Evolutionary conservation across 2,113 vertebrate species (phyloP).

Genomic region (Nansenia antarctica): DNA sequence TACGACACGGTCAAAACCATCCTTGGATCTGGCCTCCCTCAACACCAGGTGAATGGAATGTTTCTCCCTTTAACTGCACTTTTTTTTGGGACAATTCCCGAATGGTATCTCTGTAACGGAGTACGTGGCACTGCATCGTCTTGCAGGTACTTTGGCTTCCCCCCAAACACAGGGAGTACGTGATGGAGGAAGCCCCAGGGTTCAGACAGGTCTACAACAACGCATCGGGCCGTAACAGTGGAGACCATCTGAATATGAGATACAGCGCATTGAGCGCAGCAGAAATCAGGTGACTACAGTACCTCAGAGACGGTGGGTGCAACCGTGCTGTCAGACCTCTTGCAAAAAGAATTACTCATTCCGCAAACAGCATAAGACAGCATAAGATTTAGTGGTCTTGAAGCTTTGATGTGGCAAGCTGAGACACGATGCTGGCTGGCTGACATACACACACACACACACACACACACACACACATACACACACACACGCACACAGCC

Average conservation of each 20-base stretch:
- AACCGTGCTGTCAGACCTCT: background rate
- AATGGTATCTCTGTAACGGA: background rate
- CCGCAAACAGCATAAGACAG: background rate
- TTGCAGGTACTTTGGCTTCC: slow-evolving; percentile 90
- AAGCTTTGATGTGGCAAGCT: slow-evolving; percentile 32
- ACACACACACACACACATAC: slow-evolving; percentile 6
- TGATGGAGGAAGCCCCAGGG: slow-evolving; percentile 67
- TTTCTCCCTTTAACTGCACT: background rate
- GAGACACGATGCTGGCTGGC: slow-evolving; percentile 21
- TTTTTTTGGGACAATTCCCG: background rate
- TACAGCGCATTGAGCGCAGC: slow-evolving; percentile 75
- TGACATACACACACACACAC: slow-evolving; percentile 2
- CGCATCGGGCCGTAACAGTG: slow-evolving; percentile 27
- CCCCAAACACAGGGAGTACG: slow-evolving; percentile 65
- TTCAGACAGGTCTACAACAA: slow-evolving; percentile 83
- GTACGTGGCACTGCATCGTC: background rate
- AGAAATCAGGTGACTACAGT: slow-evolving; percentile 80
- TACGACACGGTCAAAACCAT: slow-evolving; percentile 69
- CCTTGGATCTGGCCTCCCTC: slow-evolving; percentile 65
- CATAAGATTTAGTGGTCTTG: too few relatives aligned
- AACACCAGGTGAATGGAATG: slow-evolving; percentile 69
- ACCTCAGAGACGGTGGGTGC: background rate
- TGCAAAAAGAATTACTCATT: background rate
- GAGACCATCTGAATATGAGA: slow-evolving; percentile 77
- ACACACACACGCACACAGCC: background rate